A percentile compares a stretch with the other conserved stretches of the same genome.
These are phyloP conservation scores for Rallus crepitans DNA, from an alignment of 2,797 vertebrate species.

Conservation along the genomic window DNA sequence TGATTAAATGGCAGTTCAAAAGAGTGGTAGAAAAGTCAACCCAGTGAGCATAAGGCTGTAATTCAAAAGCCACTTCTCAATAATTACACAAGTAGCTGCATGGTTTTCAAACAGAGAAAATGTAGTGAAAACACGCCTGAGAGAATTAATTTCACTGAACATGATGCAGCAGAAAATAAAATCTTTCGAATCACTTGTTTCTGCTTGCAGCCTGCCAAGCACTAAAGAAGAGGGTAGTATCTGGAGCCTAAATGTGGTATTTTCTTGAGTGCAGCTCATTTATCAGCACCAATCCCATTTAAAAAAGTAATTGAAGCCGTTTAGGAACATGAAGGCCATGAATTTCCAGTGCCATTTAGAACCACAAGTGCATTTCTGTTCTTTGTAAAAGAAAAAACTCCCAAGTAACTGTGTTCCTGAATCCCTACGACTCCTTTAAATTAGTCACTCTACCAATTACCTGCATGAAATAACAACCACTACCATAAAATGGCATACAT, in stretches of 20 bases:
- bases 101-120: background rate
- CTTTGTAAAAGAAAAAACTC: background rate
- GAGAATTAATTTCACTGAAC: background rate
- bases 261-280: background rate
- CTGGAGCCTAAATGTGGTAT: rapidly evolving
- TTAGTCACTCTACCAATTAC: background rate
- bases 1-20: background rate
- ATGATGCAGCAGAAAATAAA: background rate
- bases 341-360: background rate
- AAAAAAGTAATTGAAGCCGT: background rate
- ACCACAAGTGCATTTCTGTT: background rate
- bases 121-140: background rate
- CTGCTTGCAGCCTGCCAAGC: background rate
- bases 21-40: background rate
- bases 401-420: background rate
- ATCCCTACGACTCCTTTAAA: background rate
- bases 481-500: background rate
- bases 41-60: background rate
- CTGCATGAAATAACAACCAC: background rate
- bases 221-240: background rate
- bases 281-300: background rate
- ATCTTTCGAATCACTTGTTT: background rate
- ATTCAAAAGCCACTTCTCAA: background rate
- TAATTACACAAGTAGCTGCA: background rate
- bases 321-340: background rate